A percentile compares a stretch with the other conserved stretches of the same genome.
These are phyloP conservation scores for Mellilla xanthometata DNA, from an alignment of 2,888 invertebrate genomes.

Conservation along the genomic window DNA sequence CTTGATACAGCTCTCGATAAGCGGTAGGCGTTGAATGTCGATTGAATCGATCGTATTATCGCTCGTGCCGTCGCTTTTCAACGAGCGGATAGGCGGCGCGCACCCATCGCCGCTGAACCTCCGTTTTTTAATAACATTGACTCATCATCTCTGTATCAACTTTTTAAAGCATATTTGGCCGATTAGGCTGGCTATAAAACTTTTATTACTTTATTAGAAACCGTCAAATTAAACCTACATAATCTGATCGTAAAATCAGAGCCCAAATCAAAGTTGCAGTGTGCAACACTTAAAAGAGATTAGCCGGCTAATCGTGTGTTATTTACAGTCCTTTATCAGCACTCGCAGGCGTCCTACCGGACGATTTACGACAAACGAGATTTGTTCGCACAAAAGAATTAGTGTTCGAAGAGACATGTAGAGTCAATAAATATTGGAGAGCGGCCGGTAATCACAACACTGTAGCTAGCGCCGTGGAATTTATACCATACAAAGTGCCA, in stretches of 20 bases:
- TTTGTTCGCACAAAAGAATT: slow-evolving; percentile 67
- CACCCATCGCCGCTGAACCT: slow-evolving; percentile 21
- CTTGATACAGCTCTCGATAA: slow-evolving; percentile 78
- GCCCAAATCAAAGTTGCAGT: slow-evolving; percentile 61
- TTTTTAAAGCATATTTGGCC: slow-evolving; percentile 13
- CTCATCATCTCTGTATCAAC: slow-evolving; percentile 10
- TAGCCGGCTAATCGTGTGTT: slow-evolving; percentile 65
- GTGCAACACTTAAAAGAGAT: slow-evolving; percentile 64
- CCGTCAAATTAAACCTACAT: slow-evolving; percentile 30
- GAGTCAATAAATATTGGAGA: slow-evolving; percentile 71
- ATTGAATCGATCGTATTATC: slow-evolving; percentile 69
- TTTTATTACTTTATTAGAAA: slow-evolving; percentile 18
- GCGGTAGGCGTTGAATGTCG: slow-evolving; percentile 71
- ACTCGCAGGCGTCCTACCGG: slow-evolving; percentile 54
- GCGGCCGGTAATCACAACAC: slow-evolving; percentile 76
- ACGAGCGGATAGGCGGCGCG: slow-evolving; percentile 34
- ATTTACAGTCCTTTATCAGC: slow-evolving; percentile 78
- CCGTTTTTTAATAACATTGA: slow-evolving; percentile 19
- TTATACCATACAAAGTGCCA: slow-evolving; percentile 53
- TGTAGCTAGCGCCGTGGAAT: slow-evolving; percentile 51
- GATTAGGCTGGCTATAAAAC: slow-evolving; percentile 11
- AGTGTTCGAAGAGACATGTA: slow-evolving; percentile 73
- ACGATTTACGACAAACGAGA: slow-evolving; percentile 67
- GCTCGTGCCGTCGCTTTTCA: slow-evolving; percentile 45
- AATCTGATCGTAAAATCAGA: slow-evolving; percentile 59